phyloP scores from a whole-genome alignment of 2,797 vertebrate genomes.

The Microctenopoma steveboyesi region DNA sequence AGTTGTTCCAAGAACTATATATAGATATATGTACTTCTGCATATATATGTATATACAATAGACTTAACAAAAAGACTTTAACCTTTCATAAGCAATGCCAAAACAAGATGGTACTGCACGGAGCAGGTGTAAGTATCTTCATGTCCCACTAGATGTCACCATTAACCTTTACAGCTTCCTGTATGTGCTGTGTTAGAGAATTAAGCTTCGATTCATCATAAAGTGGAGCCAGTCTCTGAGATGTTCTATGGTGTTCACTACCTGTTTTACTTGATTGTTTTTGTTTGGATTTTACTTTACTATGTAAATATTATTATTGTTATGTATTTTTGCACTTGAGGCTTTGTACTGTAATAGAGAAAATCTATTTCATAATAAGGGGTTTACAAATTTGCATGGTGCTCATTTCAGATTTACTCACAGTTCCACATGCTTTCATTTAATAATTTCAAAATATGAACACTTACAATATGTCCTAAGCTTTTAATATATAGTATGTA shows the following conservation, averaged over 20 bases:
- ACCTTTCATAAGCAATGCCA: slow-evolving; percentile 14
- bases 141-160: slow-evolving; percentile 83
- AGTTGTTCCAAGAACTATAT: too few relatives aligned
- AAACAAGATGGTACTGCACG: slow-evolving; percentile 10
- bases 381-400: neutral
- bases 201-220: neutral
- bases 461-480: neutral
- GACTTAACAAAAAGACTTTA: neutral
- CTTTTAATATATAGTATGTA: slow-evolving; percentile 11
- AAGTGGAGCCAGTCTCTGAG: slow-evolving; percentile 26
- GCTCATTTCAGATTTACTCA: slow-evolving; percentile 7
- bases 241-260: slow-evolving; percentile 15
- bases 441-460: slow-evolving; percentile 19
- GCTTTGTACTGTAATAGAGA: neutral
- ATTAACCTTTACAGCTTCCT: slow-evolving; percentile 69
- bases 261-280: slow-evolving; percentile 17
- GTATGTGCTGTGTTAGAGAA: neutral
- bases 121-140: slow-evolving; percentile 35
- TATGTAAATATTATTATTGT: neutral
- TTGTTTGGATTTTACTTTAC: neutral
- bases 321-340: slow-evolving; percentile 1
- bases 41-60: neutral
- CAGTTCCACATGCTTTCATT: slow-evolving; percentile 5
- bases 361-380: slow-evolving; percentile 4
- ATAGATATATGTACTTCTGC: too few relatives aligned